Percentiles rank a stretch among this genome's conserved stretches.
phyloP scores from a whole-genome alignment of 2,113 vertebrate genomes.

The Brienomyrus longianalis region DNA sequence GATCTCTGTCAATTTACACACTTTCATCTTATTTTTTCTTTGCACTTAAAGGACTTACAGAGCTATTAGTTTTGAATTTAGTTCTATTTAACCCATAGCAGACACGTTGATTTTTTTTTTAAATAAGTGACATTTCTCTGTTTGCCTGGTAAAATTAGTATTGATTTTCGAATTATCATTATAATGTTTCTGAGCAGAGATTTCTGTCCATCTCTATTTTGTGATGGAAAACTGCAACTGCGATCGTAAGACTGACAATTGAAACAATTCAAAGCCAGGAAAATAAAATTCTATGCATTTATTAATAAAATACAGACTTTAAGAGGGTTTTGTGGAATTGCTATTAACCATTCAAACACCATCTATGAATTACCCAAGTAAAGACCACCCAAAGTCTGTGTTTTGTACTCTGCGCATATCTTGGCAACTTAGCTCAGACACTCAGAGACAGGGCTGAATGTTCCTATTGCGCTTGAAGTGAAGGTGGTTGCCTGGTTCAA shows the following conservation, averaged over 20 bases:
- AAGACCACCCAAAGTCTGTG: background rate
- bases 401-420: background rate
- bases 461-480: background rate
- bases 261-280: slow-evolving; percentile 61
- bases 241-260: slow-evolving; percentile 20
- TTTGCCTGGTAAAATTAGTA: background rate
- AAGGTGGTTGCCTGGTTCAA: background rate
- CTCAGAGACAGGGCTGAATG: background rate
- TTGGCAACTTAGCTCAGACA: background rate
- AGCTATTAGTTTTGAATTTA: background rate
- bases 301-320: slow-evolving; percentile 52
- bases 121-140: background rate
- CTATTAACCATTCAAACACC: slow-evolving; percentile 44
- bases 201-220: slow-evolving; percentile 27
- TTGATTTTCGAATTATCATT: background rate
- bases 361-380: slow-evolving; percentile 33
- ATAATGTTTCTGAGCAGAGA: background rate
- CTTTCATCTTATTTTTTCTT: background rate
- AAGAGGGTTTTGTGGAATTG: slow-evolving; percentile 39
- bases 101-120: background rate
- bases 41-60: background rate
- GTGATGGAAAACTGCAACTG: slow-evolving; percentile 39
- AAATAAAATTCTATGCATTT: slow-evolving; percentile 55
- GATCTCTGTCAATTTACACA: background rate
- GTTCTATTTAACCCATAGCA: background rate